A percentile compares a stretch with the other conserved stretches of the same genome.
Evolutionary conservation across 1,140 invertebrate genomes (phyloP).

Genomic region (Drosophila equinoxialis): DNA sequence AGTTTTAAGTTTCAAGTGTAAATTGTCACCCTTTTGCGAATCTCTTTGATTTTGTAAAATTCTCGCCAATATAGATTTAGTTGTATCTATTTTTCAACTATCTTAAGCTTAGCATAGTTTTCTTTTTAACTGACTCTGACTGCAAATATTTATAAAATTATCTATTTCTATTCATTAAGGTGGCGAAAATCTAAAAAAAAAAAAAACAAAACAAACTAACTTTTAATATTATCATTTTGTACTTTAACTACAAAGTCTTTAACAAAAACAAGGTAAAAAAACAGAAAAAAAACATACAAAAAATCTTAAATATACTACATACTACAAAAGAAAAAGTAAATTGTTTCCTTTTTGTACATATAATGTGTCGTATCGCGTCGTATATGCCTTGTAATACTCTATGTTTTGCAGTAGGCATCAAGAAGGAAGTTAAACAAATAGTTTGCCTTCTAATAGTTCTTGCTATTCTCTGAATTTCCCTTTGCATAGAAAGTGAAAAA

Average conservation of each 20-base stretch:
- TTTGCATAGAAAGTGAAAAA: no score
- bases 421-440: no score
- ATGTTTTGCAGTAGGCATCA: no score
- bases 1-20: neutral
- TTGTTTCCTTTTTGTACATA: conserved; percentile 20
- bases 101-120: conserved; percentile 14
- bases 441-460: no score
- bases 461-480: no score
- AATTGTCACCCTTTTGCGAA: neutral
- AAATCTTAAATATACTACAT: conserved; percentile 65
- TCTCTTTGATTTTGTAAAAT: neutral
- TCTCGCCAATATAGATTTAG: conserved; percentile 12
- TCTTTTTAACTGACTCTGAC: conserved; percentile 12
- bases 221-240: conserved; percentile 58
- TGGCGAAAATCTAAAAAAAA: conserved; percentile 38
- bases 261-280: conserved; percentile 44
- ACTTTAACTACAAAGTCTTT: conserved; percentile 49
- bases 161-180: conserved; percentile 29
- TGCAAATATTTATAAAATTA: conserved; percentile 9
- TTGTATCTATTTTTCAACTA: conserved; percentile 3
- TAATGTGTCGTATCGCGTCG: neutral
- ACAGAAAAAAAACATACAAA: conserved; percentile 36
- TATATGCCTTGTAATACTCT: neutral
- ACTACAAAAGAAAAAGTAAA: conserved; percentile 16
- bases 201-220: conserved; percentile 35